Evolutionary conservation across 2,113 vertebrate genomes (phyloP).

Genomic region (Miniopterus natalensis): DNA sequence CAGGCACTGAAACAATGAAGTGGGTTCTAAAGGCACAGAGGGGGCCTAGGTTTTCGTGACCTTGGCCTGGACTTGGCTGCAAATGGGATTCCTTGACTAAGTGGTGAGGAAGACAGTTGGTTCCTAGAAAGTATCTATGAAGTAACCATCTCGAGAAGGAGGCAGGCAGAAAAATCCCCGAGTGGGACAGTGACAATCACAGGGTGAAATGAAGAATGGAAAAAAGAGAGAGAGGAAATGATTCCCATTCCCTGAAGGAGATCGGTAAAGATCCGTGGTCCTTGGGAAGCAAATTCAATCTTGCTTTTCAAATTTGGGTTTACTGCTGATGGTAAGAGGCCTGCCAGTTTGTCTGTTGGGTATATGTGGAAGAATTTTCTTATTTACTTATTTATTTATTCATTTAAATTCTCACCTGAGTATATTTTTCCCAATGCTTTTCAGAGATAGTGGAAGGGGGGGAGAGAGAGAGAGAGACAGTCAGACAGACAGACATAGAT

Average conservation of each 20-base stretch:
- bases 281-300: neutral
- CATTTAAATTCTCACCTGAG: too few relatives aligned
- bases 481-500: too few relatives aligned
- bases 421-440: too few relatives aligned
- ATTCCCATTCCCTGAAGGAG: neutral
- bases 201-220: neutral
- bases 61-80: neutral
- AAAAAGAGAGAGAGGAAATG: neutral
- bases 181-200: neutral
- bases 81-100: neutral
- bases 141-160: neutral
- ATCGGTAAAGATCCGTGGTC: neutral
- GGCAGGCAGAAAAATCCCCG: neutral
- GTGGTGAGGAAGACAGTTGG: neutral
- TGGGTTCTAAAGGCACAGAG: neutral
- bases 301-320: constrained; percentile 16
- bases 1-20: neutral
- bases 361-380: neutral
- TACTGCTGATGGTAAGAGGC: neutral
- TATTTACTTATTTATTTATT: too few relatives aligned
- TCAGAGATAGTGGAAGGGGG: too few relatives aligned
- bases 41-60: neutral
- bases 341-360: neutral
- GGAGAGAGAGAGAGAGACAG: too few relatives aligned
- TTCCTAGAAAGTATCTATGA: neutral